Percentiles rank a stretch among this genome's conserved stretches.
phyloP scores from a whole-genome alignment of 1,140 invertebrate genomes.

The Drosophila bifasciata region DNA sequence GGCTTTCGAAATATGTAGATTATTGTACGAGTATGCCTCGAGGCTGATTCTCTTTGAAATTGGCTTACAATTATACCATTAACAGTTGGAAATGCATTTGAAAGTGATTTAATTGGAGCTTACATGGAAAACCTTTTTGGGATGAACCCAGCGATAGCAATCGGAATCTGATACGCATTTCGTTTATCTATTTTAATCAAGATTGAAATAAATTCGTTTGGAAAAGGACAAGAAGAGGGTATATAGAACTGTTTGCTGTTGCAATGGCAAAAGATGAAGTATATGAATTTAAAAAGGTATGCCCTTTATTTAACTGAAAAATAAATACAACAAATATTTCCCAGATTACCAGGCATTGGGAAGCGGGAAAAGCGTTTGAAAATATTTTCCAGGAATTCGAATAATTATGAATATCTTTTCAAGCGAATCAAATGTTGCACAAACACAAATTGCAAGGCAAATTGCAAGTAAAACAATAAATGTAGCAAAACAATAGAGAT shows the following conservation, averaged over 20 bases:
- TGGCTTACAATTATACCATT: background rate
- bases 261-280: no score
- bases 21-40: slow-evolving; percentile 36
- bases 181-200: no score
- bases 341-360: background rate
- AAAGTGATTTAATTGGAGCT: slow-evolving; percentile 5
- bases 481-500: slow-evolving; percentile 27
- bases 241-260: no score
- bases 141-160: slow-evolving; percentile 18
- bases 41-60: background rate
- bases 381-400: slow-evolving; percentile 17
- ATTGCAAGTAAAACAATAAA: slow-evolving; percentile 20
- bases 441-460: slow-evolving; percentile 8
- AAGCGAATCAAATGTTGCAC: slow-evolving; percentile 35
- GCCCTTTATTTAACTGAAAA: no score
- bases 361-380: slow-evolving; percentile 32
- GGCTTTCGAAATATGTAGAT: slow-evolving; percentile 30
- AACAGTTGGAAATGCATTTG: background rate
- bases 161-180: background rate
- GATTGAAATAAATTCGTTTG: no score
- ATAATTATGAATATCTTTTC: slow-evolving; percentile 22
- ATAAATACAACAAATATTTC: background rate
- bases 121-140: slow-evolving; percentile 34
- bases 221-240: no score
- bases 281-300: no score